phyloP scores from a whole-genome alignment of 2,797 vertebrate species.

The Karalla daura region DNA sequence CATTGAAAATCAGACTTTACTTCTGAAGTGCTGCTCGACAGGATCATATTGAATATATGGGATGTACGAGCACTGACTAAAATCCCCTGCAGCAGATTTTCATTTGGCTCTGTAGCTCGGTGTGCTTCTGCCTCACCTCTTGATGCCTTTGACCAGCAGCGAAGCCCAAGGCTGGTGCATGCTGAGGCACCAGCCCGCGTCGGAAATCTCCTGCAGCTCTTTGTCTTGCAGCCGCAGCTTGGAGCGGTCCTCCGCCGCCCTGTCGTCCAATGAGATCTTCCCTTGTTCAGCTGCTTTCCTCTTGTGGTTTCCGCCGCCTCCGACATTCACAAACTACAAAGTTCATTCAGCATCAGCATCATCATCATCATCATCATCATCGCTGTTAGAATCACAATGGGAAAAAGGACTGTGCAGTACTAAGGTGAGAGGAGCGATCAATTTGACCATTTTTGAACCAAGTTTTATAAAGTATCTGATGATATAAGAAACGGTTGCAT shows the following conservation, averaged over 20 bases:
- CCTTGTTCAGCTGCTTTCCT: conserved; percentile 58
- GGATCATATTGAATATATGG: too few species aligned
- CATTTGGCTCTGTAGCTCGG: too few species aligned
- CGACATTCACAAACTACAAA: conserved; percentile 92
- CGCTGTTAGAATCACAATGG: neutral
- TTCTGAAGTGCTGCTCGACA: too few species aligned
- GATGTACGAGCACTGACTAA: too few species aligned
- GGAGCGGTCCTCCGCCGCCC: conserved; percentile 70
- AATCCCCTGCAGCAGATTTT: neutral
- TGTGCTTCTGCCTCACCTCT: conserved; percentile 80
- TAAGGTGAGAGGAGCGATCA: neutral
- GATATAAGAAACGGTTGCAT: neutral
- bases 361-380: neutral
- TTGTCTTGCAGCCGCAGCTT: conserved; percentile 92
- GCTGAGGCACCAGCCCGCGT: conserved; percentile 96
- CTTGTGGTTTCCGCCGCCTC: conserved; percentile 65
- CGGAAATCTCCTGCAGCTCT: conserved; percentile 95
- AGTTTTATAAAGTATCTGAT: neutral
- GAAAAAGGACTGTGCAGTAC: neutral
- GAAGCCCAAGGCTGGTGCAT: conserved; percentile 99
- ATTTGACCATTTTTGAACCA: conserved; percentile 4
- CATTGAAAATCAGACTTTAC: too few species aligned
- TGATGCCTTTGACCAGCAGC: conserved; percentile 91
- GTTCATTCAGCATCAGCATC: neutral
- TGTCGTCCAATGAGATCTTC: conserved; percentile 21